These are phyloP conservation scores for Lasioglossum oenotherae DNA, from an alignment of 2,888 invertebrate genomes.

Conservation along the genomic window DNA sequence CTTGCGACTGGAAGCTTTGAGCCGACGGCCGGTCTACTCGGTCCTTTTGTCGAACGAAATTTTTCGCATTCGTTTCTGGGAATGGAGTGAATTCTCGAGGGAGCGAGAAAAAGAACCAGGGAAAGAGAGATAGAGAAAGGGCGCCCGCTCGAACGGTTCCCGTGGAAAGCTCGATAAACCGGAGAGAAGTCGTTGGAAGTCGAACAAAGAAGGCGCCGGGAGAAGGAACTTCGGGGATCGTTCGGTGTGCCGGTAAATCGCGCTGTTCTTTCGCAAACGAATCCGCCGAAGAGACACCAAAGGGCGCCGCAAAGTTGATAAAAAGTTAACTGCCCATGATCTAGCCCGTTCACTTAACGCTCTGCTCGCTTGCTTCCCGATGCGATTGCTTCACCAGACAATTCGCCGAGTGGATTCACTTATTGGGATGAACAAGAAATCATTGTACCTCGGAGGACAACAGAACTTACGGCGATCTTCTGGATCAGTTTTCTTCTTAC, in stretches of 20 bases:
- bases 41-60: conserved; percentile 39
- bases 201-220: conserved; percentile 43
- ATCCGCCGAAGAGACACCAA: conserved; percentile 14
- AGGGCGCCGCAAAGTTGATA: conserved; percentile 10
- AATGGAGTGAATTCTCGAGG: conserved; percentile 43
- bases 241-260: conserved; percentile 38
- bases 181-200: conserved; percentile 48
- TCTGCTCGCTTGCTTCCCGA: not conserved
- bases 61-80: conserved; percentile 29
- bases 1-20: conserved; percentile 18
- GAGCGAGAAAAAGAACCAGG: not conserved
- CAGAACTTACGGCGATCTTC: not conserved
- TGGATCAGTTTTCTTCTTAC: not conserved
- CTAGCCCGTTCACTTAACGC: conserved; percentile 1
- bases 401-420: not conserved
- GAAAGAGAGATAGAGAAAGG: not conserved
- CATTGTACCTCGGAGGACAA: not conserved
- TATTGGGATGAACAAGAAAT: not conserved
- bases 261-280: conserved; percentile 41
- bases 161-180: conserved; percentile 46
- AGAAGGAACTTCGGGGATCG: conserved; percentile 49
- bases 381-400: not conserved
- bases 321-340: conserved; percentile 36
- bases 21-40: conserved; percentile 7
- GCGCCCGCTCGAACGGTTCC: conserved; percentile 6